These are phyloP conservation scores for Parthenolecanium corni DNA, from an alignment of 2,888 invertebrate genomes.

Conservation along the genomic window DNA sequence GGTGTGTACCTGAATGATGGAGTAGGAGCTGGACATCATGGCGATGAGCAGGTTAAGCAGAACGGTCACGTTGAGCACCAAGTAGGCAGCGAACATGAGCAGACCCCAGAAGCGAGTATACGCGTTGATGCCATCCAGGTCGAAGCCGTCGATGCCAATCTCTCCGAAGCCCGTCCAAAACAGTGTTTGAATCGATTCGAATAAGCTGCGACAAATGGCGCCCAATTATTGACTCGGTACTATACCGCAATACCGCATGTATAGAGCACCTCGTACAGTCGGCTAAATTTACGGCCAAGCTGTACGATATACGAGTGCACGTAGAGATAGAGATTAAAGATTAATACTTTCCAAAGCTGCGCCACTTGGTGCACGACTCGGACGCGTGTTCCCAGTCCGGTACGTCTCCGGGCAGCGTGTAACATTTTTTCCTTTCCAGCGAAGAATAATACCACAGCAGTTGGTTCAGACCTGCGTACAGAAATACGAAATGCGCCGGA, in stretches of 20 bases:
- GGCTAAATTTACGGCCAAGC: too few species aligned
- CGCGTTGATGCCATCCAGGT: slow-evolving; percentile 73
- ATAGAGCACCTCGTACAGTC: too few species aligned
- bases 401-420: slow-evolving; percentile 53
- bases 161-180: slow-evolving; percentile 96
- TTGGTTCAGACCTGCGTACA: slow-evolving; percentile 60
- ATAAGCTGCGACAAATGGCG: slow-evolving; percentile 58
- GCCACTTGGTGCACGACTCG: slow-evolving; percentile 74
- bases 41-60: slow-evolving; percentile 87
- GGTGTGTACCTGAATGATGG: slow-evolving; percentile 85
- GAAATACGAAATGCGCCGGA: slow-evolving; percentile 30
- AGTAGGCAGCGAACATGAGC: slow-evolving; percentile 91
- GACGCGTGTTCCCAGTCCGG: slow-evolving; percentile 66
- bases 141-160: slow-evolving; percentile 77
- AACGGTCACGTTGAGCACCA: slow-evolving; percentile 88
- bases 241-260: too few species aligned
- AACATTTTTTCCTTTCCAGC: slow-evolving; percentile 69
- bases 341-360: slow-evolving; percentile 68
- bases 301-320: too few species aligned
- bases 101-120: slow-evolving; percentile 91
- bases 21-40: slow-evolving; percentile 96
- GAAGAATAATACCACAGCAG: slow-evolving; percentile 84
- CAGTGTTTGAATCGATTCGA: slow-evolving; percentile 86
- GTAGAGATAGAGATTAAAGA: not conserved
- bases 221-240: too few species aligned